Base-by-base conservation (phyloP, 2,888 invertebrate species). In the Calephelis perditalis region DNA sequence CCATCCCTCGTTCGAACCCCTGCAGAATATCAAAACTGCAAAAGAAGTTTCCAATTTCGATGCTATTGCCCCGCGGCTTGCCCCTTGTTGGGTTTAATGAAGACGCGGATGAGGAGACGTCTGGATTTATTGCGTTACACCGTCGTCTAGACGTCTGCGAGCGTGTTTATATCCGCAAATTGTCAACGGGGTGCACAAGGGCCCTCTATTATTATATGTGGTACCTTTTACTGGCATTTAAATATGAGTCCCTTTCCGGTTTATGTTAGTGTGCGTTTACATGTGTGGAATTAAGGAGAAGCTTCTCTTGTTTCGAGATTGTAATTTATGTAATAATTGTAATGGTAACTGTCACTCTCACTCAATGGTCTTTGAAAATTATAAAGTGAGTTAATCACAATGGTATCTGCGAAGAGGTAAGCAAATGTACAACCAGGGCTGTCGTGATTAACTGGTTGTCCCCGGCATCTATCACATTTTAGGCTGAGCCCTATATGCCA, bases 81-180 rank as follows among this genome's bases (percentile, higher is more conserved):
- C 49, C 40, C 49, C 58, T 57, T 55, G 55, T 43, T 49, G 56
- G 58, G 55, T 58, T 58, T 63, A 63, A 63, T 63, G 63, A 63
- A 63, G 63, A 60, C 63, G 47, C 54, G 45, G 52, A 54, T 54
- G 62, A 60, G 57, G 63, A 65, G 67, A 65, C 65, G 69, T 67
- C 68, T 70, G 68, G 69, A 71, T 73, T 72, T 73, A 73, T 73
- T 71, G 65, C 69, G 70, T 71, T 70, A 71, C 63, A 65, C 57
- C 57, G 60, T 54, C 67, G 80, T 81, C 80, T 81, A 79, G 81
- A 79, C 79, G 75, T 72, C 72, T 74, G 70, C 69, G 66, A 64
- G 70, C 70, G 70, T 77, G 78, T 77, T 80, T 79, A 75, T 78
- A 76, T 73, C 74, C 73, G 71, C 74, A 75, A 73, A 74, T 77